Evolutionary conservation across 1,140 invertebrate species (phyloP).

Genomic region (Pogonognathellus flavescens): DNA sequence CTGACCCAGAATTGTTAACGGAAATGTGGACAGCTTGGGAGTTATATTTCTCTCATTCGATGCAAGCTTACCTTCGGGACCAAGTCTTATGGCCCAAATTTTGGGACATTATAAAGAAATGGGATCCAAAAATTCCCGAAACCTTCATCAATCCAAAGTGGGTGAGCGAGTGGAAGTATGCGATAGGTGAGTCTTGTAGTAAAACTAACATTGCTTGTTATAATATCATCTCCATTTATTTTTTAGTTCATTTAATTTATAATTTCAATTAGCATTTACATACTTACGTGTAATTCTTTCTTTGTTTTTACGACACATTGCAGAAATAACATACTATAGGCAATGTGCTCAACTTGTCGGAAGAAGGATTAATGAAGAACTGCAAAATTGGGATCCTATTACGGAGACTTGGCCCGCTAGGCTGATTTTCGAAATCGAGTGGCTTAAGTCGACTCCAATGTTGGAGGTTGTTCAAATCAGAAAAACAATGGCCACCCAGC

Average conservation of each 20-base stretch:
- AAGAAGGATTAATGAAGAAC: neutral
- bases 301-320: neutral
- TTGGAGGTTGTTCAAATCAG: neutral
- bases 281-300: too few relatives aligned
- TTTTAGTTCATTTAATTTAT: neutral
- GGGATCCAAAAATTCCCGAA: neutral
- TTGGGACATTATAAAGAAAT: neutral
- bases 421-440: neutral
- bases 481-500: neutral
- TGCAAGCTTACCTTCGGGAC: neutral
- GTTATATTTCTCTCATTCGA: neutral
- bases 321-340: neutral
- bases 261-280: neutral
- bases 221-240: neutral
- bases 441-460: neutral
- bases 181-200: neutral
- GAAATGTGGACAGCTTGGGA: neutral
- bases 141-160: neutral
- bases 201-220: neutral
- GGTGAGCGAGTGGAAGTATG: neutral
- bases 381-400: neutral
- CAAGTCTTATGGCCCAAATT: neutral
- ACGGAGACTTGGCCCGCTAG: neutral
- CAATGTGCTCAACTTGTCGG: neutral
- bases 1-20: neutral